Conservation (phyloP, 1,140 invertebrate species). For the Bicyclus anynana region DNA sequence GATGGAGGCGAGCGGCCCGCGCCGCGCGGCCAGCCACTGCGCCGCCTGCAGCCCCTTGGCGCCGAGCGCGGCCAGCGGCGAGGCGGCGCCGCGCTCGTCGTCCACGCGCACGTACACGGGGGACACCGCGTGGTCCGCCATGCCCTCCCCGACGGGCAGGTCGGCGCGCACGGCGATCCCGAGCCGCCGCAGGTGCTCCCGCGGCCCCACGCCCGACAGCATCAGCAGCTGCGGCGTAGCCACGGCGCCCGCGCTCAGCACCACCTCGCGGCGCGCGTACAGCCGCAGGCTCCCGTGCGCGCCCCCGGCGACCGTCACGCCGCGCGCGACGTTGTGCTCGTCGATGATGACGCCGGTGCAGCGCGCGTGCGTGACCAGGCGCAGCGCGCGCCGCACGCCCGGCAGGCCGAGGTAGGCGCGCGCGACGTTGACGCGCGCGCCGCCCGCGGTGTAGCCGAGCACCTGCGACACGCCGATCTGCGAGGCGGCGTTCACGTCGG, state of each 20-base stretch:
- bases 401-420: slow-evolving; percentile 34
- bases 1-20: slow-evolving; percentile 69
- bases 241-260: slow-evolving; percentile 83
- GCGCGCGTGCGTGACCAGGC: slow-evolving; percentile 81
- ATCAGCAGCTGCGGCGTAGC: slow-evolving; percentile 85
- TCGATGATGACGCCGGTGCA: slow-evolving; percentile 86
- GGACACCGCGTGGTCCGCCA: slow-evolving; percentile 84
- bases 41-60: slow-evolving; percentile 57
- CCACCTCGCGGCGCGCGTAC: slow-evolving; percentile 81
- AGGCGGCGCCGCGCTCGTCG: slow-evolving; percentile 35
- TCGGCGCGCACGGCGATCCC: slow-evolving; percentile 79
- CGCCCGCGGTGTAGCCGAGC: slow-evolving; percentile 38
- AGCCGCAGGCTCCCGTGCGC: slow-evolving; percentile 38
- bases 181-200: slow-evolving; percentile 76
- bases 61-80: slow-evolving; percentile 40
- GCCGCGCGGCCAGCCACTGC: slow-evolving; percentile 30
- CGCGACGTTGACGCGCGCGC: slow-evolving; percentile 42
- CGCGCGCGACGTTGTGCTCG: slow-evolving; percentile 80
- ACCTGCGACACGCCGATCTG: slow-evolving; percentile 76
- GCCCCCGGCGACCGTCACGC: slow-evolving; percentile 68
- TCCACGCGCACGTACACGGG: slow-evolving; percentile 62
- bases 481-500: slow-evolving; percentile 76
- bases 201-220: slow-evolving; percentile 86
- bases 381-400: slow-evolving; percentile 81
- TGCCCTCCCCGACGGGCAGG: slow-evolving; percentile 83